Conservation (phyloP, 2,113 vertebrate genomes). For the Phaetusa simplex region DNA sequence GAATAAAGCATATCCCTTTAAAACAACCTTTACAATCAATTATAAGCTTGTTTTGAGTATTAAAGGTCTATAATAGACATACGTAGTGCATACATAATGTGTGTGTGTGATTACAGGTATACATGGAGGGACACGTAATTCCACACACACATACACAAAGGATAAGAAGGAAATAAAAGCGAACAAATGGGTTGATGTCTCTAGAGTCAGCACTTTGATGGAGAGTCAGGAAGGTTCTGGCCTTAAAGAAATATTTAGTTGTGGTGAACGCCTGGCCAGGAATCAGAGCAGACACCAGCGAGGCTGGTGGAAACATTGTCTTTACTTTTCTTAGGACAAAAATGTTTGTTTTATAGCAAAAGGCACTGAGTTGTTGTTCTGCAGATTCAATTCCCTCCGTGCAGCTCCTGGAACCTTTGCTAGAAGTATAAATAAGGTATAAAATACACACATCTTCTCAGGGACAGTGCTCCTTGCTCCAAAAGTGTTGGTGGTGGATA, state of each 20-base stretch:
- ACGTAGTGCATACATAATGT: fast-evolving
- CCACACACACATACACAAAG: background rate
- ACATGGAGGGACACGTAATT: background rate
- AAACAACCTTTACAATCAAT: background rate
- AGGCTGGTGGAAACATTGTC: fast-evolving
- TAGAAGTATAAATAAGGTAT: background rate
- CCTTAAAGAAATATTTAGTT: background rate
- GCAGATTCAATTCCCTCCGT: background rate
- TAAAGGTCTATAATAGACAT: background rate
- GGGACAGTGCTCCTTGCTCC: background rate
- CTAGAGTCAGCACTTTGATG: fast-evolving
- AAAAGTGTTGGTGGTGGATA: fast-evolving
- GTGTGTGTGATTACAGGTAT: background rate
- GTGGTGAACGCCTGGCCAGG: background rate
- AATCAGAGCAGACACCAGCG: background rate
- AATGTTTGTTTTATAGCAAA: background rate
- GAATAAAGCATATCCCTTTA: background rate
- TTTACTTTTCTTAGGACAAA: background rate
- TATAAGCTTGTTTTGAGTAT: background rate
- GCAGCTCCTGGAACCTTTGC: background rate
- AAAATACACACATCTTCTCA: fast-evolving
- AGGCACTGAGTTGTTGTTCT: background rate
- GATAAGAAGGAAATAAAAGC: background rate
- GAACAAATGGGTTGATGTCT: fast-evolving
- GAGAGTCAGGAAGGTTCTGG: background rate